These are phyloP conservation scores for Scaptodrosophila latifasciaeformis DNA, from an alignment of 2,888 invertebrate genomes.

Conservation along the genomic window DNA sequence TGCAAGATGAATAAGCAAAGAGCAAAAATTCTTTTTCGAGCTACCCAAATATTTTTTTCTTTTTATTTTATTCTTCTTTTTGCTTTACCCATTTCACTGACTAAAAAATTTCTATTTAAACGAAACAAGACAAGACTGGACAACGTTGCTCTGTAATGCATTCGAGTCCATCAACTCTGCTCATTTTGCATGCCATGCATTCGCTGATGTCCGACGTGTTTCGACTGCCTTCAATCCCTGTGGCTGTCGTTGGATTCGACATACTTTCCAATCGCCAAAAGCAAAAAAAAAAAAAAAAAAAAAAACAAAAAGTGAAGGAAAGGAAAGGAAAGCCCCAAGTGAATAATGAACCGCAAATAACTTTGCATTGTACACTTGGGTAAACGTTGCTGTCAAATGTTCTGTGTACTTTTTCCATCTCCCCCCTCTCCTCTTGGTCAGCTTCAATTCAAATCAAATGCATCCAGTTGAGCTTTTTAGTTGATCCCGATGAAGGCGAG, in stretches of 20 bases:
- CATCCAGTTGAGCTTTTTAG: too few species aligned
- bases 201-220: constrained; percentile 38
- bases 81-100: neutral
- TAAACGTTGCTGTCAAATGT: constrained; percentile 3
- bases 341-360: constrained; percentile 71
- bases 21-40: constrained; percentile 48
- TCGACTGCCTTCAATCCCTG: constrained; percentile 48
- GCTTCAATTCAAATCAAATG: too few species aligned
- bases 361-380: constrained; percentile 47
- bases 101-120: constrained; percentile 47
- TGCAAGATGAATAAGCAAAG: constrained; percentile 67
- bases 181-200: constrained; percentile 53
- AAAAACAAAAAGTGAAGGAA: too few species aligned
- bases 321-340: constrained; percentile 48
- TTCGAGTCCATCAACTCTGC: neutral
- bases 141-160: neutral
- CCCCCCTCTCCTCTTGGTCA: too few species aligned
- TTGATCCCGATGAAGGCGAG: constrained; percentile 22
- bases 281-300: constrained; percentile 56
- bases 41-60: constrained; percentile 20
- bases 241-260: constrained; percentile 5
- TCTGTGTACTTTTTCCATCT: too few species aligned
- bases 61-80: neutral
- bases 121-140: constrained; percentile 13
- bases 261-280: constrained; percentile 23